Base-by-base conservation (phyloP, 2,113 vertebrate genomes). In the Aegotheles bennettii region DNA sequence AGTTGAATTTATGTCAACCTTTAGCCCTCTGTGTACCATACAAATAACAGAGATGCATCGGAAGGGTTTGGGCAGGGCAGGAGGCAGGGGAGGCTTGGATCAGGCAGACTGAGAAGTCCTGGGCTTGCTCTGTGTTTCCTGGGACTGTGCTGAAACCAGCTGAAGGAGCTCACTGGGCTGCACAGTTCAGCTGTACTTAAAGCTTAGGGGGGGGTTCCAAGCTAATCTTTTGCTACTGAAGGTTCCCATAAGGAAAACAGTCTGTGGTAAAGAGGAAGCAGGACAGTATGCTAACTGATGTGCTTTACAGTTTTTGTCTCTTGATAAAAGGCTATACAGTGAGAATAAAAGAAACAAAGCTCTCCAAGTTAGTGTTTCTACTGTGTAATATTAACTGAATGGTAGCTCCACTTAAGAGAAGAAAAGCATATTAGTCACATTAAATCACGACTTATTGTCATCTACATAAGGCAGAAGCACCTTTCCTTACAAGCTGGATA, bases 391-490 rank as follows among this genome's bases (percentile, higher is more conserved):
- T 35, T 47, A 87, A 81, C 63, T 85, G 63, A 88, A 80, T 18
- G 47, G 63, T 10, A 78, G 61, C 26, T 94, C 36, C 48, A 60
- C 20, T 64, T 63, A 48, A 42, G 31, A 80, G 54, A 89, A 87
- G 16, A 74, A 81, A 93, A 95, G 23, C 2, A 0, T 54, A 36
- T 61, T 67, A 71, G 5, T 92, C 92, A 84, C 81, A 94, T 61
- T 38, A 81, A 90, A 69, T 87, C 51, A 84, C 48, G 56, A 67
- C 64, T 92, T 84, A 84, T 7, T 82, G 48, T 87, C 76, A 64
- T 71, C 64, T 94, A 84, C n/a, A 35, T 89, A 94, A 95, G 92
- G 92, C 95, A 97, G 93, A 87, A 89, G 82, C 50, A 83, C 84
- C 84, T 70, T 81, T 92, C 57, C 67, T 84, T 84, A 78, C 0